Conservation (phyloP, 2,888 invertebrate genomes). For the Galerucella nymphaeae region DNA sequence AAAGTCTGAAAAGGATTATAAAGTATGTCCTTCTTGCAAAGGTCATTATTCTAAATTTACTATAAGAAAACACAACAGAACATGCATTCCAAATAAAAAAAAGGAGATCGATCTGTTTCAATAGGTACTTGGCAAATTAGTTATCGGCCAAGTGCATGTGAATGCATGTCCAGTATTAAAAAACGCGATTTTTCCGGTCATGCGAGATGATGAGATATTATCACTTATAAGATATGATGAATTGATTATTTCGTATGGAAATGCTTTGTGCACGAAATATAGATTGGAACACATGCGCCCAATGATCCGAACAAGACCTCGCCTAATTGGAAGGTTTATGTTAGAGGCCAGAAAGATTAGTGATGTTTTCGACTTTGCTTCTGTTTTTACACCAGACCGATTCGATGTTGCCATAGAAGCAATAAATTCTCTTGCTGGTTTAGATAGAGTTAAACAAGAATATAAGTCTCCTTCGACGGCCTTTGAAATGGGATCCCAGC, state of each 20-base stretch:
- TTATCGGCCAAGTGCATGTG: constrained; percentile 37
- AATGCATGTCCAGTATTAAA: constrained; percentile 38
- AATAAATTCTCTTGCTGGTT: constrained; percentile 29
- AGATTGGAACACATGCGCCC: constrained; percentile 39
- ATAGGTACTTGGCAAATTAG: constrained; percentile 33
- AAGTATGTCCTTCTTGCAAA: constrained; percentile 45
- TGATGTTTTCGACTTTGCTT: constrained; percentile 28
- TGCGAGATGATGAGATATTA: constrained; percentile 46
- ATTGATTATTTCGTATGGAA: constrained; percentile 46
- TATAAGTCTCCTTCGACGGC: constrained; percentile 38
- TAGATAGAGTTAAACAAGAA: constrained; percentile 29
- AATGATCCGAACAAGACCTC: constrained; percentile 36
- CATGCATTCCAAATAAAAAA: constrained; percentile 39
- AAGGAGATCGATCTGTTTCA: constrained; percentile 36
- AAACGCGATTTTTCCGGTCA: constrained; percentile 40
- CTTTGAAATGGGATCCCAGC: constrained; percentile 40
- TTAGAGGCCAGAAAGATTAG: constrained; percentile 18
- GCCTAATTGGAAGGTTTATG: constrained; percentile 35
- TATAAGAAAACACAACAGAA: constrained; percentile 42
- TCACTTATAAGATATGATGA: constrained; percentile 45
- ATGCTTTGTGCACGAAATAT: constrained; percentile 45
- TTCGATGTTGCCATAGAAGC: constrained; percentile 29
- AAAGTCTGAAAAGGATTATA: constrained; percentile 39
- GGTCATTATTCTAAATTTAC: constrained; percentile 41
- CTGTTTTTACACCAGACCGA: constrained; percentile 40